phyloP scores from a whole-genome alignment of 2,797 vertebrate genomes.

The Chelon labrosus region DNA sequence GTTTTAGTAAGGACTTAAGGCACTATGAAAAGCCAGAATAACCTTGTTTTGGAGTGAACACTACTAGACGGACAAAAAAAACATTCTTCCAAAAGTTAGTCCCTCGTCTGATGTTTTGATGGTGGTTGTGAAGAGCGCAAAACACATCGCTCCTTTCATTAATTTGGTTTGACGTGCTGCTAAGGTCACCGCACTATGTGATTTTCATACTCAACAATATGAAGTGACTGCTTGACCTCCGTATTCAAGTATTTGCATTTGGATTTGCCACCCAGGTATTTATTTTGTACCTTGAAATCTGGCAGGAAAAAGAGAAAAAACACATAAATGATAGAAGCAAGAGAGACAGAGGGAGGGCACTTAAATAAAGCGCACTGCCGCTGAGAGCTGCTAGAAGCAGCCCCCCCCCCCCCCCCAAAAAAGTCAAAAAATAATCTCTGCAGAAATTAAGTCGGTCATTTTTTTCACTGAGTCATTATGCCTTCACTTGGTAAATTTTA shows the following conservation, averaged over 20 bases:
- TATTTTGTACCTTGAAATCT: conserved; percentile 14
- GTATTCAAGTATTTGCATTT: conserved; percentile 16
- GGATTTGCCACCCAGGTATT: neutral
- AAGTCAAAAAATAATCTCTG: neutral
- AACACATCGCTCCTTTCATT: neutral
- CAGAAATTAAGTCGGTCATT: neutral
- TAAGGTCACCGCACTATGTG: neutral
- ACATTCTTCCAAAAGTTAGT: conserved; percentile 1
- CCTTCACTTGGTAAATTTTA: conserved; percentile 3
- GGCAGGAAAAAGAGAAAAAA: neutral
- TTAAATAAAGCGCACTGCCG: conserved; percentile 14
- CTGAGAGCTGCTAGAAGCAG: neutral
- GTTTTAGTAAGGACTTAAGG: neutral
- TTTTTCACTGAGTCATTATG: neutral
- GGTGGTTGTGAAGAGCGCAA: neutral
- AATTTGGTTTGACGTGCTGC: neutral
- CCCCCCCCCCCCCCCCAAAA: neutral
- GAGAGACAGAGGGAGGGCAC: conserved; percentile 28
- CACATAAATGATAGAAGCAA: conserved; percentile 29
- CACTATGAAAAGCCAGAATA: neutral
- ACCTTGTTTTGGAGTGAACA: neutral
- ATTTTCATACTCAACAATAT: conserved; percentile 12
- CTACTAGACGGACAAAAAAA: neutral
- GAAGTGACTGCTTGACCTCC: neutral
- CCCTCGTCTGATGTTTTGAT: conserved; percentile 1